Evolutionary conservation across 2,797 vertebrate genomes (phyloP), one percentile per base, ranked within the genome.

Genomic region (Pseudochromis fuscus): DNA sequence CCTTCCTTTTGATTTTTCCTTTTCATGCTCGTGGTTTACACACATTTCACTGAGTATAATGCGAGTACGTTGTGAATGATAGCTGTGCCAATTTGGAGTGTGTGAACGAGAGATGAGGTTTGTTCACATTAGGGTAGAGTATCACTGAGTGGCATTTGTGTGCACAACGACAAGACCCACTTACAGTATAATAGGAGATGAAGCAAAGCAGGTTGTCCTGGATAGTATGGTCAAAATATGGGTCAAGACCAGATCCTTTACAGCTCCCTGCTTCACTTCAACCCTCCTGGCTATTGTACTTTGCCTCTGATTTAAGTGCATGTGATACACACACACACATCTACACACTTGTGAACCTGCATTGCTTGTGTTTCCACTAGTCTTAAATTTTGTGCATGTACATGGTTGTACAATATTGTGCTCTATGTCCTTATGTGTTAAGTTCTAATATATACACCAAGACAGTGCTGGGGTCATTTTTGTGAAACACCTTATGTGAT

Each of bases 221-320:
- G 82, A 87, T 86, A 78, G 68, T 70, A 15, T 76, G 67, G 79
- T 85, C 59, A 82, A 73, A 87, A 89, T 88, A 59, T 88, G 80
- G 86, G 84, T 88, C 84, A 85, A 78, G 58, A 86, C 57, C 13
- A 6, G 69, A 60, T 85, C 65, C 67, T 78, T 67, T 55, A 57
- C 63, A 64, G 64, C 75, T 68, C 61, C 33, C 42, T 69, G 75
- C 56, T 67, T 82, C 56, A 76, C 49, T 74, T 80, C 10, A 75
- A 52, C 52, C 67, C 58, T 58, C 66, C 38, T 35, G 40, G 51
- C 67, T 75, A 25, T 72, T 80, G 73, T 64, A 38, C 67, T 67
- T 46, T 79, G 28, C 31, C 27, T 25, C 1, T 21, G 16, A 42
- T 38, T 83, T 19, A n/a, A 4, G 9, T 44, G 59, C 38, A 7